A percentile compares a stretch with the other conserved stretches of the same genome.
Evolutionary conservation across 1,140 invertebrate species (phyloP).

Genomic region (Cydia fagiglandana): DNA sequence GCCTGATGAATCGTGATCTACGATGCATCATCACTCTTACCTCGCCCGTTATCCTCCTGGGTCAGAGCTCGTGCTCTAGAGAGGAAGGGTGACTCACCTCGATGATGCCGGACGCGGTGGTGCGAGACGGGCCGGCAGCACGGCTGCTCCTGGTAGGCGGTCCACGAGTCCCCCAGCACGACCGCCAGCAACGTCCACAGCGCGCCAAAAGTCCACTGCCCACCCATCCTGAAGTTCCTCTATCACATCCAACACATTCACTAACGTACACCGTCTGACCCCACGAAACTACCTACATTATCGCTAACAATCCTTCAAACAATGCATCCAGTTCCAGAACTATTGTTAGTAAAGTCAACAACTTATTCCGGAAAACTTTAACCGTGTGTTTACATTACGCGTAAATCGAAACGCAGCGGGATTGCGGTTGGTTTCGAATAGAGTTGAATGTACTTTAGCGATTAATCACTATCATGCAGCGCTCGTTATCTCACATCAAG

Average conservation of each 20-base stretch:
- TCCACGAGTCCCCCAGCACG: slow-evolving; percentile 70
- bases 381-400: slow-evolving; percentile 73
- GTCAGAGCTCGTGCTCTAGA: background rate
- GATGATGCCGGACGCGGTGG: slow-evolving; percentile 71
- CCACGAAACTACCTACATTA: slow-evolving; percentile 41
- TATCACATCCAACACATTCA: slow-evolving; percentile 58
- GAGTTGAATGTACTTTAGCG: slow-evolving; percentile 62
- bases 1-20: no score
- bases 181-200: slow-evolving; percentile 56
- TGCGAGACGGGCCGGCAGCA: slow-evolving; percentile 71
- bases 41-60: no score
- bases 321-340: slow-evolving; percentile 45
- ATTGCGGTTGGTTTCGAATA: slow-evolving; percentile 61
- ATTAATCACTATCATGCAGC: slow-evolving; percentile 65
- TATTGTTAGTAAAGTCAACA: slow-evolving; percentile 61
- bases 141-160: slow-evolving; percentile 74
- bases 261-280: slow-evolving; percentile 40
- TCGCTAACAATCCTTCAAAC: slow-evolving; percentile 46
- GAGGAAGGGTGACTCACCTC: slow-evolving; percentile 62
- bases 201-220: slow-evolving; percentile 57
- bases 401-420: slow-evolving; percentile 60
- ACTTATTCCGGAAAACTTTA: slow-evolving; percentile 66
- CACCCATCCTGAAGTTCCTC: slow-evolving; percentile 49
- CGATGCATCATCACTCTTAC: no score
- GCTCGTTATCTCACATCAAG: slow-evolving; percentile 69